Evolutionary conservation across 1,140 invertebrate genomes (phyloP).

Genomic region (Scaptodrosophila lebanonensis): DNA sequence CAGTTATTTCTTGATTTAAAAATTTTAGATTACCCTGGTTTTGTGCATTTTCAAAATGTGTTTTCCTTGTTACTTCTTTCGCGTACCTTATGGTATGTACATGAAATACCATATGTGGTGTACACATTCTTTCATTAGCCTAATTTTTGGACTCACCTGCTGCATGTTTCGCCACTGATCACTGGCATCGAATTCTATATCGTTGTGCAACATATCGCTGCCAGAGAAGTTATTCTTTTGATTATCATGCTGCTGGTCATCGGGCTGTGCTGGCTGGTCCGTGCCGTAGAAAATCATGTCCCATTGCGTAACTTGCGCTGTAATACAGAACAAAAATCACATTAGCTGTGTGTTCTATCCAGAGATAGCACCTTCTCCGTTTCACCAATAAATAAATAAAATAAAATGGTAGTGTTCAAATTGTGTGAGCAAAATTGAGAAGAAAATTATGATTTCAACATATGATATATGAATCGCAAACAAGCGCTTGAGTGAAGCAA

Average conservation of each 20-base stretch:
- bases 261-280: slow-evolving; percentile 80
- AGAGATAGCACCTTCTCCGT: slow-evolving; percentile 19
- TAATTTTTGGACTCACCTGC: slow-evolving; percentile 69
- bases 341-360: slow-evolving; percentile 4
- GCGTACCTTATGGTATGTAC: too few species aligned
- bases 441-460: slow-evolving; percentile 31
- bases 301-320: slow-evolving; percentile 82
- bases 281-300: slow-evolving; percentile 88
- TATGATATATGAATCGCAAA: slow-evolving; percentile 44
- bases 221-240: slow-evolving; percentile 29
- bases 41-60: too few species aligned
- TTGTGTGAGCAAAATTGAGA: slow-evolving; percentile 22
- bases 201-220: slow-evolving; percentile 66
- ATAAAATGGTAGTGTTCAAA: slow-evolving; percentile 31
- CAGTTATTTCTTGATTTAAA: too few species aligned
- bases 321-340: slow-evolving; percentile 37
- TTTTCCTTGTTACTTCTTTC: neutral
- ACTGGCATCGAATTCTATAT: slow-evolving; percentile 54
- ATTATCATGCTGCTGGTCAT: slow-evolving; percentile 68
- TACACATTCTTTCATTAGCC: too few species aligned
- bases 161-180: slow-evolving; percentile 76
- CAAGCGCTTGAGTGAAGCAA: slow-evolving; percentile 36
- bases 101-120: too few species aligned
- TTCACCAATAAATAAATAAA: slow-evolving; percentile 29
- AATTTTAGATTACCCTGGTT: too few species aligned